Percentiles rank a stretch among this genome's conserved stretches.
phyloP scores from a whole-genome alignment of 2,888 invertebrate species.

The Gymnoscelis rufifasciata region DNA sequence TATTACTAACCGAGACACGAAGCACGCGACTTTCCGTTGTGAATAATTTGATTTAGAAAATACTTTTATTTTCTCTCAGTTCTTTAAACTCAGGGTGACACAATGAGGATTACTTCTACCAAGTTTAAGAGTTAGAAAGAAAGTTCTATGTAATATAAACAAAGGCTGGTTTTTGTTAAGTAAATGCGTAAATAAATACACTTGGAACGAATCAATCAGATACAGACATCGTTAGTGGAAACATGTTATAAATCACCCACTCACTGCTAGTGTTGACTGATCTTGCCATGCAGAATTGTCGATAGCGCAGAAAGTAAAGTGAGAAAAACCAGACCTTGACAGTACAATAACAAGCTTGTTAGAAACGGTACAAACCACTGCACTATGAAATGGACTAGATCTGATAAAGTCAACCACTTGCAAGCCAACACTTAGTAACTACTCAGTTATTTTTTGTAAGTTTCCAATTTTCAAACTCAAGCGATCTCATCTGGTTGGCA shows the following conservation, averaged over 20 bases:
- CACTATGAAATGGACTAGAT: conserved; percentile 3
- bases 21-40: neutral
- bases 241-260: conserved; percentile 23
- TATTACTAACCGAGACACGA: conserved; percentile 1
- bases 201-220: conserved; percentile 7
- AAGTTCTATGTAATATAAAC: too few relatives aligned
- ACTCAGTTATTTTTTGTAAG: neutral
- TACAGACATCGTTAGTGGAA: conserved; percentile 13
- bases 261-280: conserved; percentile 29
- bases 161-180: too few relatives aligned
- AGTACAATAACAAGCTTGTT: conserved; percentile 42
- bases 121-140: neutral
- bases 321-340: conserved; percentile 31
- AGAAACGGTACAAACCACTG: conserved; percentile 32
- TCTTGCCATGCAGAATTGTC: conserved; percentile 51
- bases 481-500: neutral
- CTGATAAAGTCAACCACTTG: neutral
- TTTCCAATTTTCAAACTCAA: neutral
- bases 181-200: conserved; percentile 8
- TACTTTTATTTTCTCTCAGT: neutral
- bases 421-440: neutral
- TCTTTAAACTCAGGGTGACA: neutral
- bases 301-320: conserved; percentile 42
- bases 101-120: neutral
- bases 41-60: neutral